Percentiles rank a stretch among this genome's conserved stretches.
phyloP scores from a whole-genome alignment of 1,140 invertebrate genomes.

The roundworm (Caenorhabditis elegans) region WBcel235 BX284602.5:5958001-5958500 shows the following conservation, averaged over 20 bases:
- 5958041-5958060: neutral
- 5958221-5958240: neutral
- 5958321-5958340: too few species aligned
- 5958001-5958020: neutral
- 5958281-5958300: neutral
- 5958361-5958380: too few species aligned
- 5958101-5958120: neutral
- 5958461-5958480: too few species aligned
- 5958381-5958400: too few species aligned
- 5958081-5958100: neutral
- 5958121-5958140: conserved; percentile 12
- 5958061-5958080: too few species aligned
- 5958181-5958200: neutral
- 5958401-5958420: too few species aligned
- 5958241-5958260: neutral
- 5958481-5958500: too few species aligned
- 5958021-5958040: neutral
- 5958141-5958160: conserved; percentile 6
- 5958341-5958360: too few species aligned
- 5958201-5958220: neutral
- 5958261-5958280: neutral
- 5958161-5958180: neutral
- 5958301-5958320: too few species aligned
- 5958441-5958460: too few species aligned
- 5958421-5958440: too few species aligned